These are phyloP conservation scores for Nomia melanderi DNA, from an alignment of 1,140 invertebrate species.

Conservation along the genomic window DNA sequence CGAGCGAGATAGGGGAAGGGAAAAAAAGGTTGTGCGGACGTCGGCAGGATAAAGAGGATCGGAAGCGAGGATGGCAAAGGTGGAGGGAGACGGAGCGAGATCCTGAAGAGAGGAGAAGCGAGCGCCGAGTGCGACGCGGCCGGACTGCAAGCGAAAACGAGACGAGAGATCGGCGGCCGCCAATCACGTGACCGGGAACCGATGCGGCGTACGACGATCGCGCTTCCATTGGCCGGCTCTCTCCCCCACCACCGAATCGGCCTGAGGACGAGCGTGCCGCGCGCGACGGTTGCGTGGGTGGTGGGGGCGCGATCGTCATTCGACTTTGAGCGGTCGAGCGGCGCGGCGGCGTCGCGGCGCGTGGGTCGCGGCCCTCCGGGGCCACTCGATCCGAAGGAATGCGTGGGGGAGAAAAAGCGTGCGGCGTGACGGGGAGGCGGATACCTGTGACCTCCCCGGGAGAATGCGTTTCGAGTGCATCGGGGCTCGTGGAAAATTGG, in stretches of 20 bases:
- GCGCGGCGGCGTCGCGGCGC: conserved; percentile 59
- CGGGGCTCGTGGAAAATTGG: conserved; percentile 1
- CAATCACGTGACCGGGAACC: conserved; percentile 70
- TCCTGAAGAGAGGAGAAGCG: conserved; percentile 44
- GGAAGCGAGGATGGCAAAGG: neutral
- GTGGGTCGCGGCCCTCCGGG: conserved; percentile 58
- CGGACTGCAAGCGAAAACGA: conserved; percentile 26
- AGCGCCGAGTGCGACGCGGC: conserved; percentile 11
- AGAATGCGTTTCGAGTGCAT: conserved; percentile 9
- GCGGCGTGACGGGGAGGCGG: conserved; percentile 15
- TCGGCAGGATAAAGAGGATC: neutral
- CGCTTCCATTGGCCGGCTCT: conserved; percentile 63
- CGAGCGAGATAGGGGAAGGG: conserved; percentile 14
- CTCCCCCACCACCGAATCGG: conserved; percentile 56
- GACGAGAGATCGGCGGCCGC: conserved; percentile 53
- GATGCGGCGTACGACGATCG: conserved; percentile 74
- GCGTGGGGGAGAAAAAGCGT: conserved; percentile 51
- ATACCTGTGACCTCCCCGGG: conserved; percentile 7
- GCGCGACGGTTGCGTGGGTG: conserved; percentile 61
- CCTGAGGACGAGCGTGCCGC: conserved; percentile 67
- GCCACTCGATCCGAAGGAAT: conserved; percentile 36
- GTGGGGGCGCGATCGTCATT: conserved; percentile 73
- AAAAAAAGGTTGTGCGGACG: conserved; percentile 23
- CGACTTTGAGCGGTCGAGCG: conserved; percentile 60
- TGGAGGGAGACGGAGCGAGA: conserved; percentile 11